A percentile compares a stretch with the other conserved stretches of the same genome.
These are phyloP conservation scores for Cichlasoma orientale DNA, from an alignment of 2,797 vertebrate species.

Conservation along the genomic window DNA sequence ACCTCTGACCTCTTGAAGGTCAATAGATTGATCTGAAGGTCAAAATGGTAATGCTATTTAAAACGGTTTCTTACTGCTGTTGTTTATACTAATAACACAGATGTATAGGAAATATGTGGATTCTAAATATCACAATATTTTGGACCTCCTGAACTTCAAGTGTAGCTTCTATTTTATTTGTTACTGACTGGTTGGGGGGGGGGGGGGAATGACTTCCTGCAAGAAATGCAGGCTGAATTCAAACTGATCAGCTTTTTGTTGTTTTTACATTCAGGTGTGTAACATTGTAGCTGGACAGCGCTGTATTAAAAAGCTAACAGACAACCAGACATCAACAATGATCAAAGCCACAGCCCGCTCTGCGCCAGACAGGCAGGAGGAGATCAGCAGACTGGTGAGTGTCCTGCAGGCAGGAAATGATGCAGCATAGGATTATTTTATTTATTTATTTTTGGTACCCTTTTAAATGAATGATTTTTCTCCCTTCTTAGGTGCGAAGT, in stretches of 20 bases:
- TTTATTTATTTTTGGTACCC: background rate
- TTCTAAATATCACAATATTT: too few species aligned
- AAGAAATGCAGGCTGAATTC: background rate
- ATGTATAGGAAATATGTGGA: too few species aligned
- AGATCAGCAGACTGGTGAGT: conserved; percentile 97
- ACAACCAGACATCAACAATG: conserved; percentile 99
- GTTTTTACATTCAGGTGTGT: conserved; percentile 84
- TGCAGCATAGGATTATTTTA: background rate
- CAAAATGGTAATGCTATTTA: too few species aligned
- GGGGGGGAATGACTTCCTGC: background rate
- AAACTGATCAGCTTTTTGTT: background rate
- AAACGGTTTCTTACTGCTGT: too few species aligned
- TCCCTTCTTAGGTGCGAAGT: conserved; percentile 87
- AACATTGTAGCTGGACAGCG: conserved; percentile 96
- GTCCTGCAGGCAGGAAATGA: background rate
- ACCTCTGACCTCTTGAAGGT: too few species aligned
- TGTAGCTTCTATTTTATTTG: too few species aligned
- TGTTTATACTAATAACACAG: too few species aligned
- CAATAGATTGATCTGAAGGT: too few species aligned
- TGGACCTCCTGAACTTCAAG: too few species aligned
- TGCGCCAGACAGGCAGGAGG: conserved; percentile 95
- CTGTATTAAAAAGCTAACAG: conserved; percentile 97
- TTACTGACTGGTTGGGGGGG: background rate
- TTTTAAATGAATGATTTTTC: background rate
- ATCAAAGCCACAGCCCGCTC: conserved; percentile 98